Percentiles rank a stretch among this genome's conserved stretches.
Evolutionary conservation across 1,140 invertebrate species (phyloP).

Genomic region (Sarcophaga peregrina): DNA sequence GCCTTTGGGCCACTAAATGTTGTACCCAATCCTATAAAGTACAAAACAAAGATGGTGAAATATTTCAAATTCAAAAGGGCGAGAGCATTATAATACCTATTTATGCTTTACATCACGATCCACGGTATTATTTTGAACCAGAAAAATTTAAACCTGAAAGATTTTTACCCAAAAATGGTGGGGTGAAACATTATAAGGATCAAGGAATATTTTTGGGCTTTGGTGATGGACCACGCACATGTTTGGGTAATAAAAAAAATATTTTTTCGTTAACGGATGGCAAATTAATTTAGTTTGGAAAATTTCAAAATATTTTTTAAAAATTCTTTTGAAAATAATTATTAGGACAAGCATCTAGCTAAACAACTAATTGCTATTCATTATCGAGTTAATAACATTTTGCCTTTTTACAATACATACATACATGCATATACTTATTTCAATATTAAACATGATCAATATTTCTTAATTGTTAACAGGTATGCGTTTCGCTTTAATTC

Average conservation of each 20-base stretch:
- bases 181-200: conserved; percentile 62
- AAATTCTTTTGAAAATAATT: too few species aligned
- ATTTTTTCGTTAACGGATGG: too few species aligned
- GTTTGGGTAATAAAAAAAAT: conserved; percentile 67
- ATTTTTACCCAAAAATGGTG: conserved; percentile 70
- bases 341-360: too few species aligned
- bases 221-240: conserved; percentile 75
- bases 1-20: conserved; percentile 67
- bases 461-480: conserved; percentile 41
- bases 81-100: conserved; percentile 71
- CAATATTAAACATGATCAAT: background rate
- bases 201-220: conserved; percentile 73
- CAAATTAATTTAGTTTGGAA: too few species aligned
- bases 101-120: conserved; percentile 76
- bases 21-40: conserved; percentile 65
- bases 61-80: conserved; percentile 57
- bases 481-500: conserved; percentile 54
- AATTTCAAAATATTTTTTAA: too few species aligned
- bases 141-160: conserved; percentile 73
- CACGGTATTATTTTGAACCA: conserved; percentile 75
- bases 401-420: background rate
- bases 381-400: too few species aligned
- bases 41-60: conserved; percentile 57
- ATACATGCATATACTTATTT: background rate
- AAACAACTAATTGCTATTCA: too few species aligned